phyloP scores from a whole-genome alignment of 2,113 vertebrate species.

The Shinisaurus crocodilurus region DNA sequence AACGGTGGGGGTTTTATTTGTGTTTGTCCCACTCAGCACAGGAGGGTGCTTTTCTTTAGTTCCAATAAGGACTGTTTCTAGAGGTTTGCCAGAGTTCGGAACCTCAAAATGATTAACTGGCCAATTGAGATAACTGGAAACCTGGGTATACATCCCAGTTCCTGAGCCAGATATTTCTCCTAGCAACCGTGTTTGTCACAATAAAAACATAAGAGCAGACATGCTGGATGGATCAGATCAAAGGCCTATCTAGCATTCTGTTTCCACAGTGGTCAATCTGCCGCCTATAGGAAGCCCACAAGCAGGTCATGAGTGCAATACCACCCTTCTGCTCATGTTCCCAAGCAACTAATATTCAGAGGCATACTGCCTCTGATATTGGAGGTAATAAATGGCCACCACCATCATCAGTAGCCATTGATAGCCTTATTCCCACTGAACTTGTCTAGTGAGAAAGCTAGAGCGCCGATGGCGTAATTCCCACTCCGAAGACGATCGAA shows the following conservation, averaged over 20 bases:
- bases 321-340: background rate
- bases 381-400: too few species aligned
- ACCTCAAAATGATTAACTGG: background rate
- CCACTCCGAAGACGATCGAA: too few species aligned
- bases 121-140: too few species aligned
- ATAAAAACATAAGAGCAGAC: background rate
- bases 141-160: too few species aligned
- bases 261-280: too few species aligned
- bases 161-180: background rate
- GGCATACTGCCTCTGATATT: too few species aligned
- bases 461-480: too few species aligned
- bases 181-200: background rate
- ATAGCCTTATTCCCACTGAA: too few species aligned
- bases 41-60: background rate
- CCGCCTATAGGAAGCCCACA: background rate
- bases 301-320: background rate
- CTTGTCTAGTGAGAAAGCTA: too few species aligned
- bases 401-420: too few species aligned
- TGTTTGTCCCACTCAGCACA: background rate
- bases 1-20: background rate
- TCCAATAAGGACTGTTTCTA: background rate
- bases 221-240: background rate
- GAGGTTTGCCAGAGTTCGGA: background rate
- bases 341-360: background rate
- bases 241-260: background rate